Base-by-base conservation (phyloP, 2,113 vertebrate species). In the Halichoeres trimaculatus region DNA sequence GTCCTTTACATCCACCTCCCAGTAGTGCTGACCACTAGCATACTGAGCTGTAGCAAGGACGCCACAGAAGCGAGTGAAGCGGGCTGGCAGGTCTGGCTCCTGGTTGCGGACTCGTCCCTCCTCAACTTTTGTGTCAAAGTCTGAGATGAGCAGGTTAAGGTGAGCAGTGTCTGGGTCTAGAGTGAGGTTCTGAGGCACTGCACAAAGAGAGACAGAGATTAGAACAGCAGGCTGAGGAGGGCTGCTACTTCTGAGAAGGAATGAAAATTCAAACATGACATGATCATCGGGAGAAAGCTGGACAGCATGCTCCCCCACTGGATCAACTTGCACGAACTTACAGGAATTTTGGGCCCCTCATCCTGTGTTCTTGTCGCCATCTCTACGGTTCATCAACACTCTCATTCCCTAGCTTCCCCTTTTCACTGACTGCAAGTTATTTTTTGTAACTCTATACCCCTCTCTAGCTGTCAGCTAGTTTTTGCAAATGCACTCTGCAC, bases 111-210 rank as follows among this genome's bases (percentile, higher is more conserved):
- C 30, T 0, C 83, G 89, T 3, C 90, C 85, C 80, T 95, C 94
- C 78, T 94, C 94, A 78, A 94, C 93, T 70, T 92, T 91, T 20
- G 94, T 94, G 86, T 93, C 91, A 8, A 93, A 94, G 83, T 94
- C 93, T 0, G 89, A 92, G 85, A 94, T 93, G 9, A 88, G 22
- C 55, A 95, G 78, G 74, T 92, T 90, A 0, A 84, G 89, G 83
- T 95, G 94, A 17, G 94, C 93, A 0, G 94, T 95, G 87, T 94
- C 90, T 1, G 92, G 89, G 75, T 95, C 94, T 26, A 95, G 51
- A 8, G 91, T 94, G 52, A 95, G 91, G 84, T 95, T 95, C 84
- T 94, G 93, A n/a, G 94, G 94, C 88, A 93, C 94, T 95, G 40
- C 3, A 36, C 0, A 43, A 7, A 69, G 11, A 52, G 0, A 59